phyloP scores from a whole-genome alignment of 2,888 invertebrate genomes.

The Chymomyza amoena region DNA sequence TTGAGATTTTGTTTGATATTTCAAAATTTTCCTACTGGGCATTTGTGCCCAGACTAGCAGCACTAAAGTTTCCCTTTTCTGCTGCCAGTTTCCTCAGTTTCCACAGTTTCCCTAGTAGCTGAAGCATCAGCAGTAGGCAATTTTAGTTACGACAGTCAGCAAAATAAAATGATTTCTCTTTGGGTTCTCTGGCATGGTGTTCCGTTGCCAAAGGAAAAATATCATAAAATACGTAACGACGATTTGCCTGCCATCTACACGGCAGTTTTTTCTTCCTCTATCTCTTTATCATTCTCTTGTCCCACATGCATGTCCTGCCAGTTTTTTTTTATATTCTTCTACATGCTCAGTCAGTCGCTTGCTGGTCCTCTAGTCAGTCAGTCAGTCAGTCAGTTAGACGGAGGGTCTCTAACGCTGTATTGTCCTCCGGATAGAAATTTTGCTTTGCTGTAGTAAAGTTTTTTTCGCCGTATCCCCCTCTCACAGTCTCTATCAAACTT shows the following conservation, averaged over 20 bases:
- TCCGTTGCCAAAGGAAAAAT: conserved; percentile 39
- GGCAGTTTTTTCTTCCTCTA: conserved; percentile 16
- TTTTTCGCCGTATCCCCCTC: conserved; percentile 15
- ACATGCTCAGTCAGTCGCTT: conserved; percentile 63
- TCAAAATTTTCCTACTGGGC: conserved; percentile 48
- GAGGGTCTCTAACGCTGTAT: not conserved
- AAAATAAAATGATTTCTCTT: conserved; percentile 66
- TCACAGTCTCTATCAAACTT: not conserved
- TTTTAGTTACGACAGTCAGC: conserved; percentile 68
- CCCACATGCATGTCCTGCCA: conserved; percentile 48
- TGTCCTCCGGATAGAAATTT: conserved; percentile 51
- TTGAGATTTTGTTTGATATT: not conserved
- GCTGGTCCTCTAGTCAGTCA: not conserved
- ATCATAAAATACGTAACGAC: conserved; percentile 69
- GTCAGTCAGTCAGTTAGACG: not conserved
- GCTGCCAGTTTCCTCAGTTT: not conserved
- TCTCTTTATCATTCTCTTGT: conserved; percentile 18
- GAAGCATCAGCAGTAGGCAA: conserved; percentile 54
- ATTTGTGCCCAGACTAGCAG: not conserved
- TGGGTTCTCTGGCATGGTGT: not conserved
- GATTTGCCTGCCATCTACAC: conserved; percentile 59
- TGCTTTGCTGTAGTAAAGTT: conserved; percentile 63
- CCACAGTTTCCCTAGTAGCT: not conserved
- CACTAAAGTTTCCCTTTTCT: not conserved
- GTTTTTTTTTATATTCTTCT: conserved; percentile 34